A percentile compares a stretch with the other conserved stretches of the same genome.
These are phyloP conservation scores for Sipha flava DNA, from an alignment of 1,140 invertebrate species.

Conservation along the genomic window DNA sequence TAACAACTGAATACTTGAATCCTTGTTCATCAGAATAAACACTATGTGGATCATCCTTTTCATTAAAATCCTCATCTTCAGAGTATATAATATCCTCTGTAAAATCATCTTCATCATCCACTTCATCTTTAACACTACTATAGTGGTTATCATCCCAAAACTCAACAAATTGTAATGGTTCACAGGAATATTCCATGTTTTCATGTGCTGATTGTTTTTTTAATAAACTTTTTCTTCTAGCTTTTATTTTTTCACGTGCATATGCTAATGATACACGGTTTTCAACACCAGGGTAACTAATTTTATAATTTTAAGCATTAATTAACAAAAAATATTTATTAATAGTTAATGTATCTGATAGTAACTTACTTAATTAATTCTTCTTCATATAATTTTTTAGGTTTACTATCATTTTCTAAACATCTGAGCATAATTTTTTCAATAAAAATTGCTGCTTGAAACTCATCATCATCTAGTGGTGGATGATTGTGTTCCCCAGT, in stretches of 20 bases:
- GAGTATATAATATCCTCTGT: not conserved
- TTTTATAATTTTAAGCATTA: not conserved
- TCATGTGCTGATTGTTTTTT: not conserved
- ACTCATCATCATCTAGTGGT: conserved; percentile 3
- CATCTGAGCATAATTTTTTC: conserved; percentile 20
- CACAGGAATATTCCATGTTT: not conserved
- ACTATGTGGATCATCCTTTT: not conserved
- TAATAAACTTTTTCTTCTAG: conserved; percentile 4
- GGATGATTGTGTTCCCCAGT: conserved; percentile 20
- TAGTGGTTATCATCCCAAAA: not conserved
- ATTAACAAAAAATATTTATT: not conserved
- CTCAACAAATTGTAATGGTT: conserved; percentile 17
- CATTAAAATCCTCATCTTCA: not conserved
- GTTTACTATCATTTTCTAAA: conserved; percentile 9
- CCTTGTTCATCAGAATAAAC: conserved; percentile 10
- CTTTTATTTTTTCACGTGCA: conserved; percentile 25
- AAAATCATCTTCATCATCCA: not conserved
- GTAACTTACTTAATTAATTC: conserved; percentile 16
- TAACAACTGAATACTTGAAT: not conserved
- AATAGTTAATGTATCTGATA: not conserved
- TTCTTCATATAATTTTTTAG: conserved; percentile 24
- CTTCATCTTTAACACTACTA: not conserved
- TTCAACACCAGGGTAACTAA: conserved; percentile 21
- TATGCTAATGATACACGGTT: not conserved
- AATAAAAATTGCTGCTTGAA: conserved; percentile 27